Evolutionary conservation across 1,140 invertebrate species (phyloP), one percentile per base, ranked within the genome.

Genomic region (Bradynema listronoti): DNA sequence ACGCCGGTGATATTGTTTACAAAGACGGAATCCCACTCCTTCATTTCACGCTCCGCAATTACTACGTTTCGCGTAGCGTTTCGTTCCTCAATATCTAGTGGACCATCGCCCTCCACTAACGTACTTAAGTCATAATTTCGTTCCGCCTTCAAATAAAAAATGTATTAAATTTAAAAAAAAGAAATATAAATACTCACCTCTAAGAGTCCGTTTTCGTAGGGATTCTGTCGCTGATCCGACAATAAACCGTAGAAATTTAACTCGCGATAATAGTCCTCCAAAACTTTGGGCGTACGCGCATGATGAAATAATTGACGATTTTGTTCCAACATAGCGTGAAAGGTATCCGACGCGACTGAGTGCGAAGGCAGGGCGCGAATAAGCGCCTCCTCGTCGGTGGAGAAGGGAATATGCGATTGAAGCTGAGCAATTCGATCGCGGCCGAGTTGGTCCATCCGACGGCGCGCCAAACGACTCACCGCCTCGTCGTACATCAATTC

Each of bases 241-340:
- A 97, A 78, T 1, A 97, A 80, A 71, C 90, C 86, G 79, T 92
- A 93, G 72, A 94, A 90, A 79, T 91, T 91, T 80, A 97, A 85
- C 24, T 90, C 81, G 57, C 88, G 84, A 92, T 92, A 98, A 79
- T 96, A 90, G 33, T 84, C 84, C 69, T 87, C 83, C 29, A 98
- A 79, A 9, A 85, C 81, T 81, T 90, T 91, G 1, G 89, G 83
- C 14, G 89, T 95, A 66, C 93, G 83, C 24, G 86, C 85, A 45
- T 86, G 85, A 79, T 91, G 88, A 80, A 97, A 96, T 1, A 87
- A 82, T 61, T 88, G 65, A 4, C 76, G 75, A 56, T 79, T 55
- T 57, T 80, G 72, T 36, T 84, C 81, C 49, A 83, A 82, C 22
- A 77, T 71, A 73, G 81, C 63, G 16, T 79, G 81, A 81, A 84